Conservation (phyloP, 2,888 invertebrate species). For the Dasysyrphus albostriatus region DNA sequence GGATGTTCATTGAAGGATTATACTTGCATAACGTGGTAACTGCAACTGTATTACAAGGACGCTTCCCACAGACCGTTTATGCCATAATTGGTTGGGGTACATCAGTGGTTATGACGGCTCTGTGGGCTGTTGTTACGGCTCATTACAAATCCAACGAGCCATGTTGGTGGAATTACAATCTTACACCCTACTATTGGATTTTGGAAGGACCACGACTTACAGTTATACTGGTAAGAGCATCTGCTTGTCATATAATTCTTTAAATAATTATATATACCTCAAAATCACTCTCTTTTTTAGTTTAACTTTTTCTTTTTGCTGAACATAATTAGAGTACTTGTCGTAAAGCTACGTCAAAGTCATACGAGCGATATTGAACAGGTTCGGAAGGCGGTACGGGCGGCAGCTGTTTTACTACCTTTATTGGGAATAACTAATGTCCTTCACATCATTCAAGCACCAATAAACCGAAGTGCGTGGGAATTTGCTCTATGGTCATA, state of each 20-base stretch:
- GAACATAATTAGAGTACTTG: slow-evolving; percentile 91
- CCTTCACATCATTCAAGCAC: slow-evolving; percentile 89
- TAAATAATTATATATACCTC: background rate
- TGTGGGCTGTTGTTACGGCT: slow-evolving; percentile 88
- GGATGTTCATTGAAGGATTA: slow-evolving; percentile 98
- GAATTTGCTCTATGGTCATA: slow-evolving; percentile 92
- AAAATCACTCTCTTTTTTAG: slow-evolving; percentile 84
- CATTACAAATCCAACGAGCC: slow-evolving; percentile 83
- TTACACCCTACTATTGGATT: slow-evolving; percentile 93
- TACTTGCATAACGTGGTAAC: slow-evolving; percentile 94
- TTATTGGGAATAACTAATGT: slow-evolving; percentile 92
- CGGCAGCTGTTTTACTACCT: slow-evolving; percentile 91
- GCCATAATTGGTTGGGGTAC: slow-evolving; percentile 90
- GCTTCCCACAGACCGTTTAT: slow-evolving; percentile 85
- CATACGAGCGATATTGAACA: slow-evolving; percentile 90
- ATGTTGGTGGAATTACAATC: slow-evolving; percentile 94
- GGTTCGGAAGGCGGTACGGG: slow-evolving; percentile 91
- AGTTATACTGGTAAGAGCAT: slow-evolving; percentile 88
- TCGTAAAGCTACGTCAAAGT: slow-evolving; percentile 90
- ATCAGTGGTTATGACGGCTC: slow-evolving; percentile 87
- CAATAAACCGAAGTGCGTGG: slow-evolving; percentile 87
- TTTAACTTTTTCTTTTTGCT: slow-evolving; percentile 91
- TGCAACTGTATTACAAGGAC: slow-evolving; percentile 88
- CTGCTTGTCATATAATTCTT: background rate
- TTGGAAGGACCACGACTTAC: slow-evolving; percentile 93